phyloP scores from a whole-genome alignment of 1,140 invertebrate species.

The Radopholus similis region DNA sequence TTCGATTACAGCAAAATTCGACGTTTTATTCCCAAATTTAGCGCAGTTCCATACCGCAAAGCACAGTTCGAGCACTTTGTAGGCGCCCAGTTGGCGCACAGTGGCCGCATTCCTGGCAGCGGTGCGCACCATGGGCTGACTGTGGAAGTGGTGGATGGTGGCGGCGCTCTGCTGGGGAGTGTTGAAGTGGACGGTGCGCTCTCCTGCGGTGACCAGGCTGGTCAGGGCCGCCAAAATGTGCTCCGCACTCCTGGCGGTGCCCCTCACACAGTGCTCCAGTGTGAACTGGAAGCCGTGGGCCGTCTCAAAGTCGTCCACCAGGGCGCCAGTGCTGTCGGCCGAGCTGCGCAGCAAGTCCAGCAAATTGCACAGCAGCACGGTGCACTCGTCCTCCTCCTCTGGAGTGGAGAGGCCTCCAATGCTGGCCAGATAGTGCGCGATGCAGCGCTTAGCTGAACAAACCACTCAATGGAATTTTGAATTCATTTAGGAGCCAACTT shows the following conservation, averaged over 20 bases:
- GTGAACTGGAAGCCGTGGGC: conserved; percentile 91
- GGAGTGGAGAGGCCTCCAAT: conserved; percentile 90
- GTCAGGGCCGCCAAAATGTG: conserved; percentile 46
- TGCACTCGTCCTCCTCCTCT: conserved; percentile 77
- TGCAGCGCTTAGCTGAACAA: conserved; percentile 84
- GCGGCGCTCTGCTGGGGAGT: conserved; percentile 21
- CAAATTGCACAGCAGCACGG: conserved; percentile 95
- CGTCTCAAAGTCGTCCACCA: conserved; percentile 89
- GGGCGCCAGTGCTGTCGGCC: conserved; percentile 86
- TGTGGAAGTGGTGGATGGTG: conserved; percentile 43
- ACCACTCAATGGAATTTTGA: conserved; percentile 27
- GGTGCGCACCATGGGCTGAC: conserved; percentile 40
- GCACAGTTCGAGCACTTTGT: conserved; percentile 51
- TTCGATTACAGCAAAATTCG: neutral
- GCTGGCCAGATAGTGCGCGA: conserved; percentile 89
- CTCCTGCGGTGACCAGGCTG: conserved; percentile 46
- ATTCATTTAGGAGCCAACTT: too few species aligned
- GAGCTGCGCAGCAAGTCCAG: conserved; percentile 98
- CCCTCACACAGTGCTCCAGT: conserved; percentile 34
- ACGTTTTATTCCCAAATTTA: neutral
- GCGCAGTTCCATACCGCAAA: conserved; percentile 32
- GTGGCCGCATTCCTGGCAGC: conserved; percentile 36
- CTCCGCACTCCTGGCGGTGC: conserved; percentile 21
- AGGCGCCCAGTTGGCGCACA: conserved; percentile 51
- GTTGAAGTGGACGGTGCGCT: conserved; percentile 38